phyloP scores from a whole-genome alignment of 2,113 vertebrate species.

The Tragelaphus buxtoni region DNA sequence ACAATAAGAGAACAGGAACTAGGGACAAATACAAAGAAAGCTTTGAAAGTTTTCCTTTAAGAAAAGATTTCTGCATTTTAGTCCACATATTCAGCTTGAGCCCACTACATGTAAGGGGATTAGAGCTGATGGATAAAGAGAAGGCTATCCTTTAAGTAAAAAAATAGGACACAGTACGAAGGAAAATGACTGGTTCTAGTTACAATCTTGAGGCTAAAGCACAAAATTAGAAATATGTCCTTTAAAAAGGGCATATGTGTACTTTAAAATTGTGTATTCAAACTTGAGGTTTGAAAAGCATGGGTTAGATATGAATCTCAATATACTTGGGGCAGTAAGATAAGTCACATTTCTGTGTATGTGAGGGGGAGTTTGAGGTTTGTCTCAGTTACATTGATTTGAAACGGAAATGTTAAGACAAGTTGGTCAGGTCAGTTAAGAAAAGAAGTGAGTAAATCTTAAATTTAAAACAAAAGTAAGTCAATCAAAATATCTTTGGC shows the following conservation, averaged over 20 bases:
- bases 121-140: not conserved
- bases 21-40: not conserved
- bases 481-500: not conserved
- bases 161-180: not conserved
- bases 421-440: not conserved
- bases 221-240: not conserved
- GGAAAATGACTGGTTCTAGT: conserved; percentile 4
- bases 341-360: not conserved
- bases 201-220: not conserved
- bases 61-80: not conserved
- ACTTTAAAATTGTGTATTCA: not conserved
- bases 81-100: not conserved
- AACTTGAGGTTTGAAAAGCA: not conserved
- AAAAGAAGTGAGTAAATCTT: not conserved
- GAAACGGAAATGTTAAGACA: not conserved
- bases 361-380: not conserved
- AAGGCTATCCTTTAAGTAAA: conserved; percentile 19
- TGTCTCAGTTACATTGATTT: not conserved
- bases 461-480: not conserved
- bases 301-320: not conserved
- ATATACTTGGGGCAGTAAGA: not conserved
- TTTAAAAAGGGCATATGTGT: not conserved
- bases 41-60: not conserved
- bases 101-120: not conserved
- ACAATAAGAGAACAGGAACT: not conserved